Evolutionary conservation across 2,113 vertebrate species (phyloP).

Genomic region (Ciconia maguari): DNA sequence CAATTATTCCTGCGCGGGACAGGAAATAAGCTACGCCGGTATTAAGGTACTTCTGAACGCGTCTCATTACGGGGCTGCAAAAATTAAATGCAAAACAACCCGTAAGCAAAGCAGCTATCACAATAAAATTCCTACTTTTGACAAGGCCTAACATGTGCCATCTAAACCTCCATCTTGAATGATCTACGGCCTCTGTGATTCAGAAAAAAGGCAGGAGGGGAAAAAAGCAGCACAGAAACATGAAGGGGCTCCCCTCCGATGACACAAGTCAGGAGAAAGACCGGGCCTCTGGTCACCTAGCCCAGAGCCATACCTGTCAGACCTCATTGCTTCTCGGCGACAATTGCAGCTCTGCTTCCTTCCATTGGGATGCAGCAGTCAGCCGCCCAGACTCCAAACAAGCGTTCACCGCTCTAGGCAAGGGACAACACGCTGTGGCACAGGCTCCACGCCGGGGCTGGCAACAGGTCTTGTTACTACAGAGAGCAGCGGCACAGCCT

Average conservation of each 20-base stretch:
- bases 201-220: background rate
- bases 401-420: fast-evolving
- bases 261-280: background rate
- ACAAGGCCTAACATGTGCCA: background rate
- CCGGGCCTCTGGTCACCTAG: background rate
- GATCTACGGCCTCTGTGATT: fast-evolving
- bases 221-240: background rate
- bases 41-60: background rate
- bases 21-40: background rate
- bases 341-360: background rate
- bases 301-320: background rate
- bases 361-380: background rate
- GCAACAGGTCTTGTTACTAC: background rate
- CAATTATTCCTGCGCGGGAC: background rate
- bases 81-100: background rate
- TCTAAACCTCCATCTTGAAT: background rate
- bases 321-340: background rate
- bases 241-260: fast-evolving
- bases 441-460: background rate
- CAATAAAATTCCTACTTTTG: background rate
- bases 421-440: background rate
- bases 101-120: background rate
- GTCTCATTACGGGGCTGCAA: background rate
- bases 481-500: background rate
- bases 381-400: background rate